Evolutionary conservation across 2,797 vertebrate genomes (phyloP), one percentile per base, ranked within the genome.

Genomic region (Taenioides sp.): DNA sequence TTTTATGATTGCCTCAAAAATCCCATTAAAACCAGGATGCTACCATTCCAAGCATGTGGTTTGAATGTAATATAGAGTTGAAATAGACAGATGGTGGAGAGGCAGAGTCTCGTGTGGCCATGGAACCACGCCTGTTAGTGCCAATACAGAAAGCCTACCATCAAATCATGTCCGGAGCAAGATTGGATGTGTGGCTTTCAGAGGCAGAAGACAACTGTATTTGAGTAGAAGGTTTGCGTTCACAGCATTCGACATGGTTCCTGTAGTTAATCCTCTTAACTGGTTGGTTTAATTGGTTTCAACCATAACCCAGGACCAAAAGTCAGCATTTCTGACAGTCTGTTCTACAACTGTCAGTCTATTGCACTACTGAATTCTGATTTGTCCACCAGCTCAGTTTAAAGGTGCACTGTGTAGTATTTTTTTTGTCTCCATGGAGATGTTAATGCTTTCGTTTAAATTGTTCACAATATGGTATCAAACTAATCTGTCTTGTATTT

Each of bases 1-100:
- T 91, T 93, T 92, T 89, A 91, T 79, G 83, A 86, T 86, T 88
- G 81, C 84, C 85, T 91, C 87, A 77, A 86, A 63, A 90, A 91
- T 92, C 87, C 87, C 86, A 93, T 92, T 92, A 92, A 93, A 92
- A 90, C 31, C 72, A 76, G 85, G 83, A 88, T 79, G 85, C 77
- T 82, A 70, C 82, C 84, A 90, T 90, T 86, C 83, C 86, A 85
- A 87, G 88, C 67, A 83, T 76, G 77, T 84, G 78, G 86, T 78
- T 79, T 86, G 83, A 88, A 87, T 88, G 83, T 85, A 87, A 90
- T 87, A 87, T 85, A 70, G 86, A 82, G 88, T 87, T 88, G 84
- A 87, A 88, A 89, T 81, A 92, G 90, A 92, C 93, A 94, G 93
- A 94, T 93, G 92, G 92, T 89, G 54, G 84, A 86, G 79, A 86